Conservation (phyloP, 64 coral and sea anemone genomes). For the Anthopleura sola region DNA sequence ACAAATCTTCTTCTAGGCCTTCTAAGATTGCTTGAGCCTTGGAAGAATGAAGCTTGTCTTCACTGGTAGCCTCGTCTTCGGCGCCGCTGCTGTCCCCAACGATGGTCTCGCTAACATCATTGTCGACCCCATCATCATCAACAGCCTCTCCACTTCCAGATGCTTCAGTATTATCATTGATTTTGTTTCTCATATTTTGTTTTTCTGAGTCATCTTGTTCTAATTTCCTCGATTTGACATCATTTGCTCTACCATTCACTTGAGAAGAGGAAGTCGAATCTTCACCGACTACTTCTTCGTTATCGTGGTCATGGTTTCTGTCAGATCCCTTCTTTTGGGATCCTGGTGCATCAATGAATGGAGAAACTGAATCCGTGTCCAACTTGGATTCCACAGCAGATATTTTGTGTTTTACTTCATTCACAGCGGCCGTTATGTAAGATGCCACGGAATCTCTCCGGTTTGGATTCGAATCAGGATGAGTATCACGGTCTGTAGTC, state of each 20-base stretch:
- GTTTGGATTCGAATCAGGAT: not conserved
- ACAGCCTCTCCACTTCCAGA: not conserved
- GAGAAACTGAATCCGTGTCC: not conserved
- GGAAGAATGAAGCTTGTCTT: not conserved
- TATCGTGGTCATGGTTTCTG: not conserved
- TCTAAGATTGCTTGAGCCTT: conserved; percentile 4
- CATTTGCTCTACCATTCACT: no score
- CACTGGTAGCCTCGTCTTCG: not conserved
- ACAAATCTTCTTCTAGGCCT: not conserved
- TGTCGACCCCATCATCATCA: not conserved
- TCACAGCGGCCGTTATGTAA: not conserved
- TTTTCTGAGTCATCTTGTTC: not conserved
- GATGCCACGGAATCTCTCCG: not conserved
- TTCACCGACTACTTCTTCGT: no score
- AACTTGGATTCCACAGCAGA: not conserved
- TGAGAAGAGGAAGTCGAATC: no score
- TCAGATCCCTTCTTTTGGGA: no score
- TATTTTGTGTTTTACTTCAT: not conserved
- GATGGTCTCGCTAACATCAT: not conserved
- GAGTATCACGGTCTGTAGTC: not conserved
- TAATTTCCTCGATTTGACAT: no score
- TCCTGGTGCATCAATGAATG: not conserved
- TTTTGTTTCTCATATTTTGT: not conserved
- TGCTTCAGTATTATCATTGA: not conserved
- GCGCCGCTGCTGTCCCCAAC: not conserved